Base-by-base conservation (phyloP, 2,113 vertebrate genomes). In the Pygoscelis antarcticus region DNA sequence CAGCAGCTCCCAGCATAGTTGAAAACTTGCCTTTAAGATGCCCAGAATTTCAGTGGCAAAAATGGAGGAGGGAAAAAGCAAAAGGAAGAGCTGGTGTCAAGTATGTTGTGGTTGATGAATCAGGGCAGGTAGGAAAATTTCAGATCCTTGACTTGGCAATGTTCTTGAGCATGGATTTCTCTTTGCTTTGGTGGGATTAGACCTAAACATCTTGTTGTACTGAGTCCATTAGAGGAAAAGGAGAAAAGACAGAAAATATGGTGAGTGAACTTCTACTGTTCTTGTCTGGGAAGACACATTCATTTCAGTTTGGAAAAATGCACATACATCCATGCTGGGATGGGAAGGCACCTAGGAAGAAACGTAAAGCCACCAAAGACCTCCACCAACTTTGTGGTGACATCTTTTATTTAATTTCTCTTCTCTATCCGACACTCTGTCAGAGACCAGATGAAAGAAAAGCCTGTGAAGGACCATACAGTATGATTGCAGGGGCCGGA, bases 401-500 rank as follows among this genome's bases (percentile, higher is more conserved):
- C 30, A 26, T 22, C 26, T 78, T 81, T 44, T 69, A 44, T 77
- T 49, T 74, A 19, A n/a, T 70, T 69, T 34, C 26, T 22, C 30
- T 46, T 79, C 60, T 82, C 29, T 52, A 16, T 20, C 8, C 6
- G 2, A 26, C 22, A 7, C 2, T 1, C 8, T 6, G 1, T 16
- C 62, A 34, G 15, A 77, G 55, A 72, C 6, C n/a, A 78, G 40
- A 55, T 34, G 23, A 20, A 44, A 51, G 29, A n/a, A 27, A 38
- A 64, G 17, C 40, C 47, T 30, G 40, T 19, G 42, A 40, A 75
- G 42, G 30, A 70, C 55, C 51, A 40, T 30, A 38, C 8, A 16
- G 27, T 25, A 20, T 0, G 0, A 30, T 30, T 0, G 0, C 8
- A 4, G 51, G 12, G 36, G 23, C 27, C 0, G 0, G 22, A 16